Evolutionary conservation across 2,797 vertebrate species (phyloP).

Genomic region (Cheracebus regulus): DNA sequence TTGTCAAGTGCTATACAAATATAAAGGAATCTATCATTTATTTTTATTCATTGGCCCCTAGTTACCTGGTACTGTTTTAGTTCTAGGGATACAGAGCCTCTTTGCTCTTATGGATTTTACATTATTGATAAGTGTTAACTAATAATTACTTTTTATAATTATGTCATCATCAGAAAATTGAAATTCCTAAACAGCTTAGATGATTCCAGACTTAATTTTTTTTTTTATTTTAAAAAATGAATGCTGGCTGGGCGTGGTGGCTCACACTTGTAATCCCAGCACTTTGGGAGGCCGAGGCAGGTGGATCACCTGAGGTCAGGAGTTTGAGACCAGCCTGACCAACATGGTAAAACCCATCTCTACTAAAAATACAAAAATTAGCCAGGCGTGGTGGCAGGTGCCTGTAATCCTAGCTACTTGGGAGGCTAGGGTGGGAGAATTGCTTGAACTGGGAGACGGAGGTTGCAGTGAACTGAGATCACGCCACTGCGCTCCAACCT

Average conservation of each 20-base stretch:
- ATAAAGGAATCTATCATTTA: neutral
- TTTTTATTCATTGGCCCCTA: neutral
- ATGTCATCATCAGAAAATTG: slow-evolving; percentile 10
- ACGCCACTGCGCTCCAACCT: neutral
- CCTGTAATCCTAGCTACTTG: neutral
- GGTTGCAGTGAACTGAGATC: neutral
- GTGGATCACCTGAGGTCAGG: neutral
- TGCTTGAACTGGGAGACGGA: neutral
- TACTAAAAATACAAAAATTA: neutral
- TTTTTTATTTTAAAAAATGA: slow-evolving; percentile 43
- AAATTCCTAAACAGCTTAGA: neutral
- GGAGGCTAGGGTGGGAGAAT: neutral
- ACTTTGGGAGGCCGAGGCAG: neutral
- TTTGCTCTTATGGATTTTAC: neutral
- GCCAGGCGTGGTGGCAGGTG: neutral
- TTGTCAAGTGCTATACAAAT: neutral
- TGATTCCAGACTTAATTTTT: neutral
- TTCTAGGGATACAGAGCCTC: neutral
- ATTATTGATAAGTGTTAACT: neutral
- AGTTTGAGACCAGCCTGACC: neutral
- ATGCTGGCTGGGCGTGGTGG: neutral
- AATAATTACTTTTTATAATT: slow-evolving; percentile 29
- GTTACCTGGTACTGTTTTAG: neutral
- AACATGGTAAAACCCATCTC: neutral
- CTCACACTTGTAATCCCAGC: neutral